Evolutionary conservation across 2,797 vertebrate species (phyloP), one percentile per base, ranked within the genome.

Genomic region (Hypotaenidia philippensis): DNA sequence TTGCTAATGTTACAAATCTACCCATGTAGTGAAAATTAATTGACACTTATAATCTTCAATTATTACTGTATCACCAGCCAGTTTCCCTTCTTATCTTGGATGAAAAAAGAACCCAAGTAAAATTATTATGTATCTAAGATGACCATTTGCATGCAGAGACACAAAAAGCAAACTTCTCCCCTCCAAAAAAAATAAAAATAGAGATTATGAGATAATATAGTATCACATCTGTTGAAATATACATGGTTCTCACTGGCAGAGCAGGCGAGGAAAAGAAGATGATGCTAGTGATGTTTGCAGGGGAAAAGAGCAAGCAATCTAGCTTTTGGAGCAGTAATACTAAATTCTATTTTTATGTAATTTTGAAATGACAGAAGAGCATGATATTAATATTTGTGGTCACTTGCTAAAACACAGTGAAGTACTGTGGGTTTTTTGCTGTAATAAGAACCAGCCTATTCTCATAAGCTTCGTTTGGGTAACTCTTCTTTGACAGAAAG

Each of bases 1-100:
- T 93, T 93, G 70, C 72, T 94, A 83, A 89, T 55, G 77, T 81
- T 87, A 80, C 63, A 97, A 95, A 90, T 87, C 92, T 90, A 92
- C 23, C 40, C 69, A 85, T 44, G 68, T 83, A 82, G 60, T 77
- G 65, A 91, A 95, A 96, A 96, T 89, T 87, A 96, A 94, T 85
- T 91, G 92, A 45, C 77, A 94, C 60, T 68, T 93, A 63, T 31
- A 83, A 95, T 89, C 90, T 81, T 92, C 56, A 89, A 36, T 88
- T 90, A 88, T 60, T 90, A 80, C 49, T 83, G 61, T 70, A 87
- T 82, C 79, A 68, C 16, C 65, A 95, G 38, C 36, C 70, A 92
- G 60, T 17, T 94, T 53, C 45, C 56, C 32, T 87, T 87, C 57
- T 64, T 82, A 84, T 47, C 27, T 57, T 25, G 19, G 11, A 70